Base-by-base conservation (phyloP, 2,797 vertebrate species). In the Eospalax fontanierii region DNA sequence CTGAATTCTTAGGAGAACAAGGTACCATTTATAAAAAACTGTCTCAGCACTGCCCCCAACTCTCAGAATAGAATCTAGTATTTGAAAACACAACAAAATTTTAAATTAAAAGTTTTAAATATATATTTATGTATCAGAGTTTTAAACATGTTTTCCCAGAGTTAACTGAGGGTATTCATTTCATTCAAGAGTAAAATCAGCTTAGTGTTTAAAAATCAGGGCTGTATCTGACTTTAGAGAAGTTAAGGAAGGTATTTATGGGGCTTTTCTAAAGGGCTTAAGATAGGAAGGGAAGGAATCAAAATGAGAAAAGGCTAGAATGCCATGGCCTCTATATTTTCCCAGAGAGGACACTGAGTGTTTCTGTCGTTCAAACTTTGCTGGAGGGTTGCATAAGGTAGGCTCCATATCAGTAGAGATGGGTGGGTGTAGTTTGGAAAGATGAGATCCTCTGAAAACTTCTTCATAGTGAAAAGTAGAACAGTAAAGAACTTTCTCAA, bases 41-140 rank as follows among this genome's bases (percentile, higher is more conserved):
- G 5, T 35, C 43, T 8, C 10, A 79, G 33, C n/a, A n/a, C 35
- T 26, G 4, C 15, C 35, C 43, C 22, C 15, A 14, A 50, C 2
- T 33, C 54, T 54, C 65, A 68, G 22, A 57, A 46, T 21, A 92
- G 43, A 93, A 80, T 80, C 2, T 1, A 59, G 16, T 57, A 40
- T 91, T 63, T 93, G 87, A 85, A 95, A 94, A 75, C 65, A 66
- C 10, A 33, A 18, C 57, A 61, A 50, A 30, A 57, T 84, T 95
- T 78, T 35, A 78, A 74, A 22, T 35, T 30, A 4, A 68, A 71
- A 83, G 0, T 30, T 95, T 87, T 88, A 71, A 57, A 57, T 40
- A 22, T 90, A 19, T 90, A 71, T 88, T 93, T 88, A 50, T 76
- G 1, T 76, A 40, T 50, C 1, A 65, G 61, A 90, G 19, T 74